These are phyloP conservation scores for Danio choprae DNA, from an alignment of 2,797 vertebrate genomes.

Conservation along the genomic window DNA sequence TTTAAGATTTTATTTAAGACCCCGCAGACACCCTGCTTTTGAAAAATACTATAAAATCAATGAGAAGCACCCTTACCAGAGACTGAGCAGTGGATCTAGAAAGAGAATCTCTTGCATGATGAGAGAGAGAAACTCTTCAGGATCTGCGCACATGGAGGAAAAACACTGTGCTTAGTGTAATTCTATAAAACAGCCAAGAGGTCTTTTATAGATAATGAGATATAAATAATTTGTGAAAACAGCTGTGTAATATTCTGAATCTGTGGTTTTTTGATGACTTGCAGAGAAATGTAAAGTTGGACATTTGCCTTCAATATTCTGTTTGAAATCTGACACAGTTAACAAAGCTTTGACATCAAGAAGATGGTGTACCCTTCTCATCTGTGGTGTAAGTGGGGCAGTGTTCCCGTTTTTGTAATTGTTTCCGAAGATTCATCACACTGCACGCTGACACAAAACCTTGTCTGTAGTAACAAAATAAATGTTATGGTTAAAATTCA, in stretches of 20 bases:
- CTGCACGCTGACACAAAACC: conserved; percentile 82
- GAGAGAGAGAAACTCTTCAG: conserved; percentile 90
- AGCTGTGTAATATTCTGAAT: conserved; percentile 23
- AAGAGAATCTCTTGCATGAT: conserved; percentile 88
- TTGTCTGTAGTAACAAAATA: conserved; percentile 67
- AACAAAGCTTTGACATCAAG: conserved; percentile 28
- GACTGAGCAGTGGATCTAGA: conserved; percentile 86
- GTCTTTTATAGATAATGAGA: conserved; percentile 31
- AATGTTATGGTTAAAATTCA: background rate
- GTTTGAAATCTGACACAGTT: conserved; percentile 16
- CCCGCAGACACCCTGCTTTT: background rate
- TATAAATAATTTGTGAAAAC: conserved; percentile 26
- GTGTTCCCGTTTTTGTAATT: conserved; percentile 83
- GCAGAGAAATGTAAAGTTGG: background rate
- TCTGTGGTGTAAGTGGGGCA: conserved; percentile 87
- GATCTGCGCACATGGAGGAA: conserved; percentile 77
- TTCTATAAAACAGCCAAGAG: conserved; percentile 3
- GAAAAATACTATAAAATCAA: background rate
- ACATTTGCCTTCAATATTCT: conserved; percentile 6
- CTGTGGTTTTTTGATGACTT: conserved; percentile 16
- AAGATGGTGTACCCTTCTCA: conserved; percentile 82
- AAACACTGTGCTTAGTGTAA: background rate
- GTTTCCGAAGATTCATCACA: conserved; percentile 87
- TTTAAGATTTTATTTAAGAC: too few relatives aligned
- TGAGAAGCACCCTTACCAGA: conserved; percentile 62